Evolutionary conservation across 2,797 vertebrate genomes (phyloP), one percentile per base, ranked within the genome.

Genomic region (Sciaenops ocellatus): DNA sequence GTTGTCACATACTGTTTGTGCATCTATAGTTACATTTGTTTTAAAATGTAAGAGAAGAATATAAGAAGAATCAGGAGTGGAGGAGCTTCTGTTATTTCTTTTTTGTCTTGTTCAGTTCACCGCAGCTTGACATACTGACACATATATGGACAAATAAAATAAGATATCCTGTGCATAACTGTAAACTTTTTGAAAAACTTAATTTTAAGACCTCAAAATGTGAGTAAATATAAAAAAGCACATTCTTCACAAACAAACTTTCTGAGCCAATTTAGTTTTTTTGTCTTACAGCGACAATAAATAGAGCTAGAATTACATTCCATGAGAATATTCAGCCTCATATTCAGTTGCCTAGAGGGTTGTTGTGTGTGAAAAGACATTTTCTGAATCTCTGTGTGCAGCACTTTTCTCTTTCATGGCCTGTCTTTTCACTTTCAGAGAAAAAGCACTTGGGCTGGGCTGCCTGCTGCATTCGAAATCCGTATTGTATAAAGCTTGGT

Each of bases 301-400:
- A 78, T 46, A 71, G 42, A 73, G 57, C 61, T 60, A 48, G 67
- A 78, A 69, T 82, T 69, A 28, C 51, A 51, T 56, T 76, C 57
- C 41, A 28, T 46, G 73, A 71, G 54, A 79, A 65, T 72, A 66
- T 72, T 78, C 67, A 13, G 69, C 50, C 56, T 66, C 17, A 18
- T 63, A 26, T 67, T 75, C 4, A 10, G 62, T 18, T 51, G 67
- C 73, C 57, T 20, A 0, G 48, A 78, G 76, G 30, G 44, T 18
- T 51, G 60, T 72, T 1, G 24, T 47, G 75, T 26, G 26, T 22
- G 4, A 44, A 66, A 69, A 69, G 8, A 50, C 60, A 34, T 42
- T 72, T 69, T 44, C 24, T 69, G 46, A 75, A 70, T 28, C 17
- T 76, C 44, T 61, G 52, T 3, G 70, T 65, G 60, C 73, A 50